These are phyloP conservation scores for Epinephelus fuscoguttatus DNA, from an alignment of 2,113 vertebrate species.

Conservation along the genomic window DNA sequence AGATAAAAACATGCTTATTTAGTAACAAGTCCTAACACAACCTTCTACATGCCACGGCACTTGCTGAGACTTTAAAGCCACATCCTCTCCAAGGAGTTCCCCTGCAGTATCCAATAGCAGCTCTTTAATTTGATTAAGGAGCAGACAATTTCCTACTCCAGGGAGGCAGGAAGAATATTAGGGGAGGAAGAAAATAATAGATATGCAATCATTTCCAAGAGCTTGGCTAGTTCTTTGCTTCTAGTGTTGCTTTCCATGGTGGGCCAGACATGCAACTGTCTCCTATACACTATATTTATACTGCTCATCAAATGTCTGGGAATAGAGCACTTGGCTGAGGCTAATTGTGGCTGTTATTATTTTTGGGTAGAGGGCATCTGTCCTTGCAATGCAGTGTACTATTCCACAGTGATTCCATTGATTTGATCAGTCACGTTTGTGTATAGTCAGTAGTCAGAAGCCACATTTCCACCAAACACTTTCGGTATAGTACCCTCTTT, in stretches of 20 bases:
- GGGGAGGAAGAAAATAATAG: conserved; percentile 18
- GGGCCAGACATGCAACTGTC: conserved; percentile 34
- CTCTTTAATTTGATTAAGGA: conserved; percentile 56
- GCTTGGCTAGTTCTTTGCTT: conserved; percentile 18
- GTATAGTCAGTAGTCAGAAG: conserved; percentile 3
- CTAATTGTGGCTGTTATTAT: not conserved
- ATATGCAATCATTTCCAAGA: conserved; percentile 31
- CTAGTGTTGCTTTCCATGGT: conserved; percentile 13
- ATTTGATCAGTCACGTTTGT: not conserved
- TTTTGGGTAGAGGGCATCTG: not conserved
- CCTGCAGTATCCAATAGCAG: conserved; percentile 22
- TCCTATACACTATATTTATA: conserved; percentile 20
- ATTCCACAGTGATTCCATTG: not conserved
- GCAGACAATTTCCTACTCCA: conserved; percentile 26
- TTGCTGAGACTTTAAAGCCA: conserved; percentile 16
- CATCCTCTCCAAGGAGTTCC: conserved; percentile 26
- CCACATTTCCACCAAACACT: no score
- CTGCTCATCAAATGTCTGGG: conserved; percentile 7
- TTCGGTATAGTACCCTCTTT: no score
- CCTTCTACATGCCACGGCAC: not conserved
- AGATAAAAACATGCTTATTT: not conserved
- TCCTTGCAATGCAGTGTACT: not conserved
- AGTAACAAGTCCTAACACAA: conserved; percentile 25
- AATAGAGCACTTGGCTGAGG: not conserved
- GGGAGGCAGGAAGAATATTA: conserved; percentile 20